These are phyloP conservation scores for Magallana gigas DNA, from an alignment of 1,140 invertebrate genomes.

Conservation along the genomic window DNA sequence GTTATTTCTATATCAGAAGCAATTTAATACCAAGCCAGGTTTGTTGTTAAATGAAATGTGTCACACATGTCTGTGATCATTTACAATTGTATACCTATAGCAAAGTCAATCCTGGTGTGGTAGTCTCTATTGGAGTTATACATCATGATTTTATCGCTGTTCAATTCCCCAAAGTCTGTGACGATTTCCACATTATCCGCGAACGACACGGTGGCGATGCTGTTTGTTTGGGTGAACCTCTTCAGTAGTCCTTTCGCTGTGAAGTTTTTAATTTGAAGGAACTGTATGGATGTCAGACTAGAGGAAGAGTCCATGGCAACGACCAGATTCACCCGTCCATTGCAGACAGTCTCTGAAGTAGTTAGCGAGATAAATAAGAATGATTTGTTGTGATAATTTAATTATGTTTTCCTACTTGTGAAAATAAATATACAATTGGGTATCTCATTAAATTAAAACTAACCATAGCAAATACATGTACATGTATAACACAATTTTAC, in stretches of 20 bases:
- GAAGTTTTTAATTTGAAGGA: conserved; percentile 1
- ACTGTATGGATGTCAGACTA: background rate
- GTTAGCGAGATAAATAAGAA: too few species aligned
- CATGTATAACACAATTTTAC: too few species aligned
- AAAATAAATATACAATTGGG: too few species aligned
- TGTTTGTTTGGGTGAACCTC: conserved; percentile 2
- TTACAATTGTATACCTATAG: background rate
- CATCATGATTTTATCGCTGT: conserved; percentile 20
- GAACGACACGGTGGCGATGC: conserved; percentile 20
- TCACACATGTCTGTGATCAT: too few species aligned
- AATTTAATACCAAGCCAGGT: too few species aligned
- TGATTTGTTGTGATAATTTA: too few species aligned
- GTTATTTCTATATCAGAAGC: too few species aligned
- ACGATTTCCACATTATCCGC: conserved; percentile 20
- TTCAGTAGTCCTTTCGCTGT: conserved; percentile 13
- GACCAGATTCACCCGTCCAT: conserved; percentile 15
- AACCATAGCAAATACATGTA: too few species aligned
- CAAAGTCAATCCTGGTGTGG: conserved; percentile 11
- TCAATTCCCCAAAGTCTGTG: conserved; percentile 24
- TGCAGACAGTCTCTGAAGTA: background rate
- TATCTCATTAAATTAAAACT: too few species aligned
- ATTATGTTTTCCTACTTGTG: too few species aligned
- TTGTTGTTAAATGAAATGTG: too few species aligned
- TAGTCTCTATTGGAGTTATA: conserved; percentile 8
- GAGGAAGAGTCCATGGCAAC: conserved; percentile 25